Evolutionary conservation across 2,113 vertebrate species (phyloP).

Genomic region (Puma concolor): DNA sequence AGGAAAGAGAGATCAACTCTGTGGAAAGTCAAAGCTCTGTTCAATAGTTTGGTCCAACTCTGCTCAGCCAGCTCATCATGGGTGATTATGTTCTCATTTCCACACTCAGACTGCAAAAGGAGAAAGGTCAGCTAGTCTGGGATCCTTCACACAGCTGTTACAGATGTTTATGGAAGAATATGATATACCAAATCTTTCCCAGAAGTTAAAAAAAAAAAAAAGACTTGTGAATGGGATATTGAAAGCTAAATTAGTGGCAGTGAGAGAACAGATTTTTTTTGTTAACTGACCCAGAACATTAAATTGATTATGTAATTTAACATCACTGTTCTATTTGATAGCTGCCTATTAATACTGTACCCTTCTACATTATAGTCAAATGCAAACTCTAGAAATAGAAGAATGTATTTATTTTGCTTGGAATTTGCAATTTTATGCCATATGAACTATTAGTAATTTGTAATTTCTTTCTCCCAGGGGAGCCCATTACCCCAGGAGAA

Average conservation of each 20-base stretch:
- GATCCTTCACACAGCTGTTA: conserved; percentile 64
- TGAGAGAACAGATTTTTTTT: conserved; percentile 75
- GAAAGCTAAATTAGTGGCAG: conserved; percentile 62
- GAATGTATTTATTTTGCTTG: conserved; percentile 78
- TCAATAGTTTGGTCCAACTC: conserved; percentile 29
- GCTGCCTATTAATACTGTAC: conserved; percentile 68
- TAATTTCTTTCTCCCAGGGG: conserved; percentile 81
- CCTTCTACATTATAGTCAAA: conserved; percentile 59
- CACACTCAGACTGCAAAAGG: conserved; percentile 44
- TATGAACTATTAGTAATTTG: conserved; percentile 77
- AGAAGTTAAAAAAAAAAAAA: conserved; percentile 41
- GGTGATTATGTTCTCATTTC: conserved; percentile 63
- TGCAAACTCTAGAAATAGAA: conserved; percentile 68
- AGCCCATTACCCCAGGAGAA: conserved; percentile 73
- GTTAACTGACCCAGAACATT: conserved; percentile 75
- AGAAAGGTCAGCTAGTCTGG: conserved; percentile 52
- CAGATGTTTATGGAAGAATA: conserved; percentile 67
- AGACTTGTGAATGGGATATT: neutral
- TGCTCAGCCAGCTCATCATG: conserved; percentile 31
- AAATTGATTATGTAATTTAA: conserved; percentile 81
- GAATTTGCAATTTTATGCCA: conserved; percentile 79
- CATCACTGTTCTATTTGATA: conserved; percentile 72
- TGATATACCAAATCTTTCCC: conserved; percentile 47
- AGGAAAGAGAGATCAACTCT: neutral
- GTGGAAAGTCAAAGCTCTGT: conserved; percentile 48